These are phyloP conservation scores for Danaus chrysippus DNA, from an alignment of 2,888 invertebrate species.

Conservation along the genomic window DNA sequence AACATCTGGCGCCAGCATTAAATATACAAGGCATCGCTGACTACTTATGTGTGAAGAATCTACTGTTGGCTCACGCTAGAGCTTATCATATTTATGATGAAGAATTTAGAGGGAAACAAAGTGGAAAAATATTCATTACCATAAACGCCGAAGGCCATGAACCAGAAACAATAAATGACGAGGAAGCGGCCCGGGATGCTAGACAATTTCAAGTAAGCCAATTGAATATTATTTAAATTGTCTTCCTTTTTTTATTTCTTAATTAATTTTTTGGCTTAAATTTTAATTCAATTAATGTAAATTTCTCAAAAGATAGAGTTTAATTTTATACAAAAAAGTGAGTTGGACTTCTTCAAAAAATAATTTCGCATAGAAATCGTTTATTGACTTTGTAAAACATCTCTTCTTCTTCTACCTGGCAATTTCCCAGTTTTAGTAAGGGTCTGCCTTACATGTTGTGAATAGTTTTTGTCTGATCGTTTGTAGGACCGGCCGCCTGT, in stretches of 20 bases:
- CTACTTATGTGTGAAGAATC: constrained; percentile 62
- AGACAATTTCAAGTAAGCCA: constrained; percentile 20
- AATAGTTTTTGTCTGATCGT: no score
- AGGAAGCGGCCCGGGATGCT: constrained; percentile 56
- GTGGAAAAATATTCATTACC: constrained; percentile 38
- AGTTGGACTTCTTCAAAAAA: no score
- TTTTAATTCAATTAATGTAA: not conserved
- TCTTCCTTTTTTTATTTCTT: not conserved
- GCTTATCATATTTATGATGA: constrained; percentile 49
- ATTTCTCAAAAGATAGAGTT: no score
- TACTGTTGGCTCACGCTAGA: constrained; percentile 70
- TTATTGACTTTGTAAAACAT: no score
- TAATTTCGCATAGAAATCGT: no score
- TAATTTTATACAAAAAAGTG: no score
- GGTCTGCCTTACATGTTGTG: no score
- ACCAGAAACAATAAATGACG: constrained; percentile 62
- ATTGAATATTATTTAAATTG: no score
- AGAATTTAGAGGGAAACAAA: constrained; percentile 41
- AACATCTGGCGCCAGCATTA: constrained; percentile 39
- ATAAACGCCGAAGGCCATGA: constrained; percentile 40
- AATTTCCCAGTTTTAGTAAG: no score
- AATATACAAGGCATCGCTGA: constrained; percentile 54
- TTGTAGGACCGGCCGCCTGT: no score
- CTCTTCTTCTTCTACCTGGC: no score
- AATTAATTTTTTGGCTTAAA: not conserved